Percentiles rank a stretch among this genome's conserved stretches.
Conservation (phyloP, 2,797 vertebrate genomes). For the Cephalopachus bancanus region DNA sequence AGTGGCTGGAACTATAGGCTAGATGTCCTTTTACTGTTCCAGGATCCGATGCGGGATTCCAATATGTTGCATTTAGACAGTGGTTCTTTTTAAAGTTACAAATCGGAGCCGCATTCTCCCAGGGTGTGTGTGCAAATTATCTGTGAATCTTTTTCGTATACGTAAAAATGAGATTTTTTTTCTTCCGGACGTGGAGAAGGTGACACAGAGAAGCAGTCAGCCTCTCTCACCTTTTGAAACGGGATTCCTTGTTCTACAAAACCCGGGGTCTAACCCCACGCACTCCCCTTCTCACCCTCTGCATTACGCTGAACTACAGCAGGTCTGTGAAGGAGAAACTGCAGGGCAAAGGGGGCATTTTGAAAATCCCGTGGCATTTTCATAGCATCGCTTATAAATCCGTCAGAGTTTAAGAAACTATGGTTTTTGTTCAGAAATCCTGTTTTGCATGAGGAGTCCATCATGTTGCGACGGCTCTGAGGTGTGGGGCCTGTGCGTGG, state of each 20-base stretch:
- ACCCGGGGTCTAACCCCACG: neutral
- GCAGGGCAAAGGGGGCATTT: neutral
- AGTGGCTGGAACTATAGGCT: too few relatives aligned
- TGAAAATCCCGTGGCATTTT: neutral
- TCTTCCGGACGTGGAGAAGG: neutral
- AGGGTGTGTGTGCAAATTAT: neutral
- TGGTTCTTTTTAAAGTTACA: neutral
- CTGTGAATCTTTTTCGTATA: neutral
- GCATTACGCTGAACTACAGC: neutral
- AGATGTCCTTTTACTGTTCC: neutral
- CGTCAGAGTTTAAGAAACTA: neutral
- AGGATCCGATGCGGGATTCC: neutral
- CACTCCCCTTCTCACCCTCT: neutral
- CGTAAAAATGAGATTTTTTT: neutral
- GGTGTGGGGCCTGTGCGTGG: neutral
- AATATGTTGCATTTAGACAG: neutral
- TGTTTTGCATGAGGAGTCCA: neutral
- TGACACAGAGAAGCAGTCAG: neutral
- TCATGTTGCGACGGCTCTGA: neutral
- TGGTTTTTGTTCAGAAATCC: neutral
- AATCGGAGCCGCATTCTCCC: neutral
- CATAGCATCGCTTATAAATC: slow-evolving; percentile 20
- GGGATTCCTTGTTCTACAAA: neutral
- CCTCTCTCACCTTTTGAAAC: neutral
- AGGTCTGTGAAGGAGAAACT: neutral